Evolutionary conservation across 2,113 vertebrate genomes (phyloP), one percentile per base, ranked within the genome.

Genomic region (Panthera uncia): DNA sequence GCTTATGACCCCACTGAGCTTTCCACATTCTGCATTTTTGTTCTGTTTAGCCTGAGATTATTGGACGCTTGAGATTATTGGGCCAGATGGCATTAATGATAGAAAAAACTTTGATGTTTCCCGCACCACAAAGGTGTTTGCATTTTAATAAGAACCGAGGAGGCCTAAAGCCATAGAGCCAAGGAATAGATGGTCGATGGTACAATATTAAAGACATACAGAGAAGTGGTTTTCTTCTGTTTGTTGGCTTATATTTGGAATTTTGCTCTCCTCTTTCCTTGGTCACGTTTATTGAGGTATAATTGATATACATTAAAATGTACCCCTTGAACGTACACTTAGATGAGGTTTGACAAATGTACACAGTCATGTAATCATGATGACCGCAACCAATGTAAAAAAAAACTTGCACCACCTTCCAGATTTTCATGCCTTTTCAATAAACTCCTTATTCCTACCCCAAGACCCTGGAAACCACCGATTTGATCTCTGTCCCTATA

Each of bases 201-300:
- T 7, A 29, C 8, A 0, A 0, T 25, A 57, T 29, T 36, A 68
- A 52, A 45, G 5, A 38, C 41, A 5, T 2, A 9, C 1, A 0
- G 55, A 36, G 69, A 55, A 57, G 48, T 9, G 52, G 4, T 63
- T 61, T 38, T 57, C 21, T 21, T 57, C 21, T 55, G 16, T 65
- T 18, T 41, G 33, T 41, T 18, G n/a, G 68, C 7, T 41, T 48
- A 7, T 31, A 4, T 65, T 82, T 66, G 82, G 52, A 41, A 33
- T 13, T 45, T 41, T 41, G 65, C 38, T 29, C 48, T 73, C 57
- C 78, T 23, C n/a, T 85, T 95, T 45, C 48, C n/a, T 45, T 69
- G 45, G 31, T 1, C 63, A 1, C 66, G 16, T 21, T 84, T n/a
- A 31, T 10, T 84, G 71, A 73, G 27, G 38, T 41, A 23, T 85